Percentiles rank a stretch among this genome's conserved stretches.
Conservation (phyloP, 2,888 invertebrate species). For the Lasioglossum calceatum region DNA sequence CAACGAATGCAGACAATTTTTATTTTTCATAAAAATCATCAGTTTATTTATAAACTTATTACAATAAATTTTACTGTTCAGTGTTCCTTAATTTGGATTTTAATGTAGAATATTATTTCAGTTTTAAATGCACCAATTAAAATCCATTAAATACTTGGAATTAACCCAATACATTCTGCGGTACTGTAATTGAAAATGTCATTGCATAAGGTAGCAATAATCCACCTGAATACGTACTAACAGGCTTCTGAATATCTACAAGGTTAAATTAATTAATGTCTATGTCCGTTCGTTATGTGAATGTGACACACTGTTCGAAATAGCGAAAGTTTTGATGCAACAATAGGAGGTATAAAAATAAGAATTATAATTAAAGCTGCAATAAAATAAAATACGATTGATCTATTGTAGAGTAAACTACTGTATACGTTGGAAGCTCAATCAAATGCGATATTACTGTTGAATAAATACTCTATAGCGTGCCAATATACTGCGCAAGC, state of each 20-base stretch:
- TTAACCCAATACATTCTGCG: background rate
- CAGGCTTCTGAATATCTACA: background rate
- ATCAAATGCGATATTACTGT: slow-evolving; percentile 1
- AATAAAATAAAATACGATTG: background rate
- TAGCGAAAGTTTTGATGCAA: background rate
- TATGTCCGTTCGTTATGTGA: background rate
- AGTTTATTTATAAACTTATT: too few species aligned
- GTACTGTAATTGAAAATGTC: background rate
- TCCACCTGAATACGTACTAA: background rate
- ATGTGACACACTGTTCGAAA: background rate
- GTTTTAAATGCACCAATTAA: background rate
- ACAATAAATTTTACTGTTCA: background rate
- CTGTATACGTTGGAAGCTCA: background rate
- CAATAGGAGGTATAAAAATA: background rate
- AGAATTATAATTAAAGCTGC: background rate
- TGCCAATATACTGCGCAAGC: background rate
- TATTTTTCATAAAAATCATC: background rate
- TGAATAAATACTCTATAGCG: slow-evolving; percentile 16
- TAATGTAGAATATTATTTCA: background rate
- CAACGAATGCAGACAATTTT: too few species aligned
- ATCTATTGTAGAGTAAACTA: background rate
- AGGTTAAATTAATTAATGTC: background rate
- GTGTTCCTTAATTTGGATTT: background rate
- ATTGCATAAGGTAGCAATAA: background rate
- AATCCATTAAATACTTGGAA: background rate